Conservation (phyloP, 2,888 invertebrate species). For the Abrostola tripartita region DNA sequence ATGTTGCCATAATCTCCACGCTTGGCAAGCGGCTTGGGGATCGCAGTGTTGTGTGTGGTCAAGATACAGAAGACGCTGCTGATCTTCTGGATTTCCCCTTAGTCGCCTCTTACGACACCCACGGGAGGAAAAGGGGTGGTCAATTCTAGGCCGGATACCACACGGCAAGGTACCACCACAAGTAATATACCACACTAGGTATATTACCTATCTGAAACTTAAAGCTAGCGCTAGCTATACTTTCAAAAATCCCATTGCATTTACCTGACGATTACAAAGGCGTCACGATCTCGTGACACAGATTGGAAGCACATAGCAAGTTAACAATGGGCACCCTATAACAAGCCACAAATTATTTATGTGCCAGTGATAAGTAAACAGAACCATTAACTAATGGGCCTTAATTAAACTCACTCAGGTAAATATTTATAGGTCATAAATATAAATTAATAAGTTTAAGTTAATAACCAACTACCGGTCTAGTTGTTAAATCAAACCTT, state of each 20-base stretch:
- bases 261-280: slow-evolving; percentile 47
- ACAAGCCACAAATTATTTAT: slow-evolving; percentile 45
- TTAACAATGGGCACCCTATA: slow-evolving; percentile 16
- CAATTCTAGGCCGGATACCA: no score
- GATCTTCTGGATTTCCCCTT: no score
- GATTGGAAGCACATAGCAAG: slow-evolving; percentile 24
- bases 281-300: slow-evolving; percentile 52
- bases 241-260: slow-evolving; percentile 35
- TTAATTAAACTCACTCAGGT: slow-evolving; percentile 18
- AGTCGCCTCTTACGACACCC: no score
- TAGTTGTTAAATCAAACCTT: neutral
- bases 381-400: slow-evolving; percentile 31
- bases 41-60: no score
- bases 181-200: no score
- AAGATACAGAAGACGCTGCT: no score
- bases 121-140: no score
- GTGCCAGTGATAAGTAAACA: slow-evolving; percentile 26
- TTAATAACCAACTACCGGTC: neutral
- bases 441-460: slow-evolving; percentile 11
- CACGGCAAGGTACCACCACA: no score
- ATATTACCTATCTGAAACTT: no score
- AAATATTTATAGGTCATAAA: slow-evolving; percentile 28
- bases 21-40: no score
- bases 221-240: neutral
- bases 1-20: no score